Conservation (phyloP, 2,888 invertebrate genomes). For the Agrenia bidenticulata region DNA sequence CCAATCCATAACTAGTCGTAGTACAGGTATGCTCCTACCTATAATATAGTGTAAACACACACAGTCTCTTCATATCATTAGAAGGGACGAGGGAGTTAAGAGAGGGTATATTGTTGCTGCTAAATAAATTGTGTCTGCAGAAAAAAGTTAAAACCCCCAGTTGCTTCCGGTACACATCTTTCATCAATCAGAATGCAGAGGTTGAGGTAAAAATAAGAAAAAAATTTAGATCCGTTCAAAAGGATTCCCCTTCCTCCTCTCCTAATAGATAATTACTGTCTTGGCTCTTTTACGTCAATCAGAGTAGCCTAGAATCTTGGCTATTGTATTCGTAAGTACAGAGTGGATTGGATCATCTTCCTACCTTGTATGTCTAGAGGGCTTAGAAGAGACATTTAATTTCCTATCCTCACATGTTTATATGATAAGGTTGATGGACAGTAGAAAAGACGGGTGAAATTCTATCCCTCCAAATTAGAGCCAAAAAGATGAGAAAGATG, state of each 20-base stretch:
- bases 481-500: background rate
- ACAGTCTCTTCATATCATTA: background rate
- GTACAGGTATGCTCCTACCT: no score
- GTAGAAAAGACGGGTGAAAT: slow-evolving; percentile 11
- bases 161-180: slow-evolving; percentile 49
- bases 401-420: slow-evolving; percentile 1
- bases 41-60: background rate
- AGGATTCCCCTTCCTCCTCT: slow-evolving; percentile 1
- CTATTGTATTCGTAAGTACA: background rate
- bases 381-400: slow-evolving; percentile 15
- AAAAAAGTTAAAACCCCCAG: slow-evolving; percentile 18
- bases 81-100: background rate
- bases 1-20: background rate
- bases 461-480: background rate
- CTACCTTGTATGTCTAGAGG: background rate
- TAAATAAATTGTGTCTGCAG: background rate
- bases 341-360: no score
- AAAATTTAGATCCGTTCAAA: background rate
- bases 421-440: slow-evolving; percentile 21
- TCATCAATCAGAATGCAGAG: slow-evolving; percentile 33
- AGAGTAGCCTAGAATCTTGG: background rate
- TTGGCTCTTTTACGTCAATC: slow-evolving; percentile 1
- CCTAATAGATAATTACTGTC: slow-evolving; percentile 3
- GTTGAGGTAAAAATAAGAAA: slow-evolving; percentile 6
- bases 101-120: background rate